Percentiles rank a stretch among this genome's conserved stretches.
These are phyloP conservation scores for Chelmon rostratus DNA, from an alignment of 2,797 vertebrate genomes.

Conservation along the genomic window DNA sequence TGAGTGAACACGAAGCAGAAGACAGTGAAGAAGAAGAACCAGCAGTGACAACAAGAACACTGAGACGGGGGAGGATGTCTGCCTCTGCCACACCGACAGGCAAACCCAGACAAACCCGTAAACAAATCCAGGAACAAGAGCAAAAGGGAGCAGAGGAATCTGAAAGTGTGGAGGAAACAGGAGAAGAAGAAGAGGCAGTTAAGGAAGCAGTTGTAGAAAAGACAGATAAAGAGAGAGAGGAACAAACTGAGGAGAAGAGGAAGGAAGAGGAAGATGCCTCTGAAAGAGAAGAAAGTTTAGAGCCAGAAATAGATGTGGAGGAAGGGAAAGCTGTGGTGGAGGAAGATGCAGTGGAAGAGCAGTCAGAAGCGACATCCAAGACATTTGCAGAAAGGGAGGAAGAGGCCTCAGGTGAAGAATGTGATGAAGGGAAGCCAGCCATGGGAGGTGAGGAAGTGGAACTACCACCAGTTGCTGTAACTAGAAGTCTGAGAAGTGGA, in stretches of 20 bases:
- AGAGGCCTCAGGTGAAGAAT: background rate
- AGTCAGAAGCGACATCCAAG: background rate
- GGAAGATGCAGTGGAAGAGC: constrained; percentile 14
- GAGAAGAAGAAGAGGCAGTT: background rate
- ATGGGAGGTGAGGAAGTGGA: background rate
- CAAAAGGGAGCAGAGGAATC: background rate
- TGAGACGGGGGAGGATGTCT: background rate
- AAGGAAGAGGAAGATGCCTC: too few relatives aligned
- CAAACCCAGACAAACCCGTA: background rate
- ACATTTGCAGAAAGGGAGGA: background rate
- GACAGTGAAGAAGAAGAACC: constrained; percentile 9
- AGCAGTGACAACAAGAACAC: background rate
- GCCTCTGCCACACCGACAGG: background rate
- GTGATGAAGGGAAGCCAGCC: background rate
- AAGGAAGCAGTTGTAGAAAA: background rate
- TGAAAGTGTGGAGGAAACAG: background rate
- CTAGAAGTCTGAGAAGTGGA: background rate
- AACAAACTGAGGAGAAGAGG: background rate
- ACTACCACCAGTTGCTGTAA: background rate
- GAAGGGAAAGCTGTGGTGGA: background rate
- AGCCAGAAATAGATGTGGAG: background rate
- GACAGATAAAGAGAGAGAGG: background rate
- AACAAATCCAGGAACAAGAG: constrained; percentile 3
- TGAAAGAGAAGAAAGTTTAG: background rate
- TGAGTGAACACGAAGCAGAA: background rate